Evolutionary conservation across 1,140 invertebrate genomes (phyloP), one percentile per base, ranked within the genome.

Genomic region (Drosophila prosaltans): DNA sequence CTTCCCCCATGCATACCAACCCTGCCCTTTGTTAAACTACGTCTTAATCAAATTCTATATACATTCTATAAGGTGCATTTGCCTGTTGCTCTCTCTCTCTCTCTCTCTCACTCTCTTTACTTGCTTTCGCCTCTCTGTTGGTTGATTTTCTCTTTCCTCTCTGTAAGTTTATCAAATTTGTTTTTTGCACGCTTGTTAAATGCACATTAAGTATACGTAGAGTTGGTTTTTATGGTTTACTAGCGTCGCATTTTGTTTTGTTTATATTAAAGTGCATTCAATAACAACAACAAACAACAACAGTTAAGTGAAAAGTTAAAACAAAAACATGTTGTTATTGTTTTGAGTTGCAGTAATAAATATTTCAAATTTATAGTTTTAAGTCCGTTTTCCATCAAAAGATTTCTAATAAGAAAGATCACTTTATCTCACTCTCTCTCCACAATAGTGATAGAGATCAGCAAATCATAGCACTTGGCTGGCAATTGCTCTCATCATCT

Each of bases 131-230:
- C n/a, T 1, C 45, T 32, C n/a, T 26, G 51, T 40, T 9, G 16
- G 11, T 10, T 43, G 3, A 2, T 10, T 16, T 1, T 21, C 28
- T 65, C 7, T 16, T 5, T n/a, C 32, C 32, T 41, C 39, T 11
- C 24, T 30, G 41, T 39, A 28, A 58, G 43, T 63, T 54, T 59
- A 43, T 39, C 43, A 67, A 72, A 63, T 55, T 65, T 64, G 39
- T 55, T 65, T 16, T 30, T 57, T 84, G 70, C 69, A 63, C 51
- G 71, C 67, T 66, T 64, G 74, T 69, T 83, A 76, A 72, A 32
- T 51, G 68, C 71, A 58, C 67, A 65, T 88, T 80, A 83, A 83
- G 80, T 77, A 88, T 89, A 86, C 83, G 83, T 75, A 66, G 58
- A 54, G 65, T 69, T 64, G 63, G 51, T 39, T 64, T 67, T 64